Evolutionary conservation across 2,113 vertebrate species (phyloP).

Genomic region (Gila orcuttii): DNA sequence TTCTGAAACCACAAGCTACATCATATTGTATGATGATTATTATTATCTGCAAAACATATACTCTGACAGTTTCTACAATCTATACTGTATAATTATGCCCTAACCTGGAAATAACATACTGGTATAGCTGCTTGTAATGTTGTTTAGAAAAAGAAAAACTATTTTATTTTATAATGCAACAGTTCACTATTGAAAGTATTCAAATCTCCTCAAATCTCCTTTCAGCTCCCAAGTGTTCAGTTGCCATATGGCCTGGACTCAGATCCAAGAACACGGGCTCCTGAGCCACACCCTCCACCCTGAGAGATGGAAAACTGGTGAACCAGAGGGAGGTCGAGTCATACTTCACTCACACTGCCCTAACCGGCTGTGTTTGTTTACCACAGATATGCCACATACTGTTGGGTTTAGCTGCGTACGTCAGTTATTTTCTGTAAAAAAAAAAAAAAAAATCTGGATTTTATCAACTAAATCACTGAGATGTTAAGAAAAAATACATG

Average conservation of each 20-base stretch:
- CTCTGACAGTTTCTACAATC: neutral
- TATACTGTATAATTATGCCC: neutral
- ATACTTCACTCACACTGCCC: neutral
- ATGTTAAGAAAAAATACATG: neutral
- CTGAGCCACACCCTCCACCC: slow-evolving; percentile 31
- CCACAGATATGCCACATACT: neutral
- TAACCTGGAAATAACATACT: neutral
- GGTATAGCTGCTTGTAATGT: neutral
- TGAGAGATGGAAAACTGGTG: slow-evolving; percentile 25
- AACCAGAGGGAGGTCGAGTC: neutral
- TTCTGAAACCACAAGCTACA: neutral
- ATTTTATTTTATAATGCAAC: neutral
- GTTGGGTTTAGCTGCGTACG: neutral
- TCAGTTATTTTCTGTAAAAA: neutral
- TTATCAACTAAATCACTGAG: neutral
- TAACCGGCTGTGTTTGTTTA: slow-evolving; percentile 34
- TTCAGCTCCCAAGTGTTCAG: neutral
- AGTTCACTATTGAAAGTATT: neutral
- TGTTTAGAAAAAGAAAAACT: neutral
- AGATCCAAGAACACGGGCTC: slow-evolving; percentile 49
- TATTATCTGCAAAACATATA: slow-evolving; percentile 3
- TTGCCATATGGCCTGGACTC: slow-evolving; percentile 48
- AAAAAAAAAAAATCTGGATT: neutral
- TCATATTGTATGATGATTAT: neutral
- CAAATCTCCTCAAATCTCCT: neutral